phyloP scores from a whole-genome alignment of 1,140 invertebrate species.

The Drosophila biarmipes region DNA sequence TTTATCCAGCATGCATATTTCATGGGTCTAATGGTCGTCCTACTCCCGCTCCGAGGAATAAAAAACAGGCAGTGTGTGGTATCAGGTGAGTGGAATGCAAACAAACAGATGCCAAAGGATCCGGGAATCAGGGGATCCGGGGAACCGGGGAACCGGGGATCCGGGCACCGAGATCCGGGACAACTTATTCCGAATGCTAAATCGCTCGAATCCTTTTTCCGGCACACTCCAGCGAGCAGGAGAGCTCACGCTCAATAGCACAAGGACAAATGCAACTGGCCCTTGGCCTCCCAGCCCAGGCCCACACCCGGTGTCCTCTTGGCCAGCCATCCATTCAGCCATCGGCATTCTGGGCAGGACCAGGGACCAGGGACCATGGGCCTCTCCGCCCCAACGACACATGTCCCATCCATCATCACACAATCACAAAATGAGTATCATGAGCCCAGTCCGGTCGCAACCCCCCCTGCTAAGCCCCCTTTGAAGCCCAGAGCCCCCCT shows the following conservation, averaged over 20 bases:
- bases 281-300: slow-evolving; percentile 16
- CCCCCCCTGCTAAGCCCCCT: slow-evolving; percentile 34
- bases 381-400: slow-evolving; percentile 28
- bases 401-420: slow-evolving; percentile 81
- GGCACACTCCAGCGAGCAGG: slow-evolving; percentile 70
- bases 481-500: too few species aligned
- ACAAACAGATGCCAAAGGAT: slow-evolving; percentile 41
- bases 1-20: slow-evolving; percentile 80
- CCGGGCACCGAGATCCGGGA: slow-evolving; percentile 19
- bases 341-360: slow-evolving; percentile 52
- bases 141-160: slow-evolving; percentile 14
- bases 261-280: slow-evolving; percentile 64
- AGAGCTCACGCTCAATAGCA: slow-evolving; percentile 59
- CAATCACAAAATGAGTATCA: slow-evolving; percentile 83
- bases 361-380: slow-evolving; percentile 30
- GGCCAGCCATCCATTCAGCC: slow-evolving; percentile 28
- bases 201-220: slow-evolving; percentile 77
- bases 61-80: slow-evolving; percentile 40
- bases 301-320: neutral
- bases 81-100: slow-evolving; percentile 50
- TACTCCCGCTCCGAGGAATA: too few species aligned
- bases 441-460: slow-evolving; percentile 43
- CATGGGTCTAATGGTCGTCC: slow-evolving; percentile 69
- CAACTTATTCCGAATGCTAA: slow-evolving; percentile 79
- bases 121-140: slow-evolving; percentile 15